Evolutionary conservation across 2,113 vertebrate species (phyloP).

Genomic region (Pelobates fuscus): DNA sequence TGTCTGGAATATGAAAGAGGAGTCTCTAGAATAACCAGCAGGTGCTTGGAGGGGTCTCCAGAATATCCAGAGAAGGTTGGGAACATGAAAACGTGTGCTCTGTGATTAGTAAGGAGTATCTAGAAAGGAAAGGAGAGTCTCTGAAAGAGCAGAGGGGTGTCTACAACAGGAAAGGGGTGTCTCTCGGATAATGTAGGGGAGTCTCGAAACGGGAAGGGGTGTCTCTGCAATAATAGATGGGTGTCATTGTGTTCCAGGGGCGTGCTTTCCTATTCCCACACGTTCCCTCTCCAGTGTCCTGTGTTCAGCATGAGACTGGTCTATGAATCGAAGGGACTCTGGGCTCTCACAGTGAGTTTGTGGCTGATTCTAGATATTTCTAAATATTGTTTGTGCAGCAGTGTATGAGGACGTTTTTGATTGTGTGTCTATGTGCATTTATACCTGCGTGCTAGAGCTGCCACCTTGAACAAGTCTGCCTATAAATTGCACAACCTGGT

Average conservation of each 20-base stretch:
- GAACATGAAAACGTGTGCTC: too few species aligned
- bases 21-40: background rate
- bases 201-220: slow-evolving; percentile 1
- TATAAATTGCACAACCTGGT: too few species aligned
- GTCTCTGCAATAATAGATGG: slow-evolving; percentile 15
- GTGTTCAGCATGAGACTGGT: slow-evolving; percentile 17
- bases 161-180: background rate
- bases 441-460: too few species aligned
- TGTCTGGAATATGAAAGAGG: background rate
- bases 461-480: too few species aligned
- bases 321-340: background rate
- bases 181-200: background rate
- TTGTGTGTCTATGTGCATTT: too few species aligned
- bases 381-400: too few species aligned
- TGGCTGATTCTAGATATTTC: too few species aligned
- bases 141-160: background rate
- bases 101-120: too few species aligned
- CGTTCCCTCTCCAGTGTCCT: slow-evolving; percentile 4
- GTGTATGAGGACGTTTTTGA: too few species aligned
- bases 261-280: slow-evolving; percentile 21
- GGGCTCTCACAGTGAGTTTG: slow-evolving; percentile 24
- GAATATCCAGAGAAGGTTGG: background rate
- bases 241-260: slow-evolving; percentile 20
- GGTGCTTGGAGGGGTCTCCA: background rate
- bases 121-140: too few species aligned